Conservation (phyloP, 1,140 invertebrate genomes). For the Proctacanthus coquilletti region DNA sequence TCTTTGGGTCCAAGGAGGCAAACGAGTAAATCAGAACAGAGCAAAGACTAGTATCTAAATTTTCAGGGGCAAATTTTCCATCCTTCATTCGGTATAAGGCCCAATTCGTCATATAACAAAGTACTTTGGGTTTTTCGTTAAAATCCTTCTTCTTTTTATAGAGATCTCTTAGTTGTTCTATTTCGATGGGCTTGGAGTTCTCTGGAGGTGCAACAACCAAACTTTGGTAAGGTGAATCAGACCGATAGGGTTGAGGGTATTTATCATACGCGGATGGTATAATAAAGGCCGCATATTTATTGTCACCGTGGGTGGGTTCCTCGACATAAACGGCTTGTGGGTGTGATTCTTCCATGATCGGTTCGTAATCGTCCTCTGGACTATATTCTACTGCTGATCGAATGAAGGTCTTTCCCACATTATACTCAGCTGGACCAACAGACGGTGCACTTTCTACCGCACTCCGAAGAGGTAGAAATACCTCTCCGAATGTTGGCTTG, state of each 20-base stretch:
- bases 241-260: constrained; percentile 18
- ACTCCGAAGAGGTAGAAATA: constrained; percentile 36
- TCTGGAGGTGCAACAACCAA: constrained; percentile 14
- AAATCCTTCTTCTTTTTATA: constrained; percentile 11
- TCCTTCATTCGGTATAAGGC: constrained; percentile 66
- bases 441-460: constrained; percentile 41
- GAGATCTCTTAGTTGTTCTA: constrained; percentile 11
- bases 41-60: constrained; percentile 63
- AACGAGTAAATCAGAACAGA: constrained; percentile 84
- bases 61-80: constrained; percentile 72
- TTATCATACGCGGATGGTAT: constrained; percentile 7
- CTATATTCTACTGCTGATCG: constrained; percentile 46
- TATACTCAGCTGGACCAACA: constrained; percentile 9
- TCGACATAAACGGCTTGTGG: not conserved
- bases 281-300: constrained; percentile 32
- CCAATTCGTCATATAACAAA: constrained; percentile 84
- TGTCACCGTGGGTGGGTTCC: constrained; percentile 4
- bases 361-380: constrained; percentile 13
- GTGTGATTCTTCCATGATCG: constrained; percentile 1
- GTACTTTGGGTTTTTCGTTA: constrained; percentile 34
- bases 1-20: constrained; percentile 65
- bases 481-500: constrained; percentile 15
- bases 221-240: constrained; percentile 22
- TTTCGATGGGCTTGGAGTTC: constrained; percentile 12
- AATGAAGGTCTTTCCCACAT: constrained; percentile 22